Evolutionary conservation across 2,888 invertebrate genomes (phyloP).

Genomic region (Operophtera brumata): DNA sequence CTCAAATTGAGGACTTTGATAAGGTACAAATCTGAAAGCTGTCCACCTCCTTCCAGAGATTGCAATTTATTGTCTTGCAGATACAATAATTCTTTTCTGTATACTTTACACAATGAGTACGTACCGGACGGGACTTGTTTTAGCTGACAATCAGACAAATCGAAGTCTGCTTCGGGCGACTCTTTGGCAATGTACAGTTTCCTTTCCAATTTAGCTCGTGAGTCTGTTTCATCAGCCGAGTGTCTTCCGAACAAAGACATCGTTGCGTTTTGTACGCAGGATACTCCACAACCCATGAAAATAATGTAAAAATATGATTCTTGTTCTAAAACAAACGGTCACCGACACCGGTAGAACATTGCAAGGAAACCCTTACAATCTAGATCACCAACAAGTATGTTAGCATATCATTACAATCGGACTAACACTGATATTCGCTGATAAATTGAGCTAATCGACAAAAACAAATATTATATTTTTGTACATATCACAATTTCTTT

Average conservation of each 20-base stretch:
- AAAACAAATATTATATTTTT: background rate
- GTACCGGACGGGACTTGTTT: conserved; percentile 87
- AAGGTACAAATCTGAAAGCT: conserved; percentile 84
- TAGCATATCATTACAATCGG: background rate
- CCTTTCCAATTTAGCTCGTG: conserved; percentile 61
- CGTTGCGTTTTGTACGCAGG: conserved; percentile 61
- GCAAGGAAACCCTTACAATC: background rate
- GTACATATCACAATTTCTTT: background rate
- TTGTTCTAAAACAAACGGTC: conserved; percentile 36
- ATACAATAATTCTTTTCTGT: conserved; percentile 86
- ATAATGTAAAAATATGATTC: conserved; percentile 21
- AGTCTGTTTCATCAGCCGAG: conserved; percentile 48
- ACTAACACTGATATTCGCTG: background rate
- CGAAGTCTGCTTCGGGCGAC: conserved; percentile 90
- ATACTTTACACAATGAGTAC: conserved; percentile 89
- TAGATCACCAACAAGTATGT: background rate
- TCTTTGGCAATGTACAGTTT: conserved; percentile 81
- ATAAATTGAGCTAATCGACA: background rate
- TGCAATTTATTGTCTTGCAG: conserved; percentile 85
- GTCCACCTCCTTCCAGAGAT: conserved; percentile 86
- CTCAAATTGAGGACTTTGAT: conserved; percentile 85
- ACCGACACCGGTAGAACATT: conserved; percentile 45
- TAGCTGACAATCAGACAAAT: conserved; percentile 89
- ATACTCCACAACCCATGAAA: conserved; percentile 76
- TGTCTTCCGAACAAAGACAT: conserved; percentile 72